Conservation (phyloP, 2,888 invertebrate genomes). For the Junonia oenone region DNA sequence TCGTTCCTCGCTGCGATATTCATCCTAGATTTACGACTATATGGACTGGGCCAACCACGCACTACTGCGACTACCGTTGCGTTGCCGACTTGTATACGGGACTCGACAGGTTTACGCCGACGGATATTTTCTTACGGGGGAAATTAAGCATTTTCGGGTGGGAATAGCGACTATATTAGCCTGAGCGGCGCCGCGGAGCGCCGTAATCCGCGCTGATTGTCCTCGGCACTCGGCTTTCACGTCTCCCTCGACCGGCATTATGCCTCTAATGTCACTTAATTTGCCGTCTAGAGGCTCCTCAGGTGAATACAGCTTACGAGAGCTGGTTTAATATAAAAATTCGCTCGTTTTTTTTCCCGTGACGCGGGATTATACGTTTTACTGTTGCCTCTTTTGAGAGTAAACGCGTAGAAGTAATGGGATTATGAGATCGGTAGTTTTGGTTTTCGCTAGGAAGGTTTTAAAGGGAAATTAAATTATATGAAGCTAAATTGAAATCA, state of each 20-base stretch:
- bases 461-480: conserved; percentile 54
- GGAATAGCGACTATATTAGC: conserved; percentile 28
- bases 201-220: conserved; percentile 35
- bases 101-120: conserved; percentile 21
- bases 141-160: conserved; percentile 23
- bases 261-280: conserved; percentile 77
- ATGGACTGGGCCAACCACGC: conserved; percentile 29
- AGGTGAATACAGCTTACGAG: conserved; percentile 70
- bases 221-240: conserved; percentile 68
- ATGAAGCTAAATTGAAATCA: conserved; percentile 43
- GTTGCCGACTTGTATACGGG: conserved; percentile 33
- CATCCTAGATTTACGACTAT: conserved; percentile 28
- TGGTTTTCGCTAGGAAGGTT: conserved; percentile 45
- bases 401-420: conserved; percentile 72
- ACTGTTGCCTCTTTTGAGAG: conserved; percentile 72
- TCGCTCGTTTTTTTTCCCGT: conserved; percentile 53
- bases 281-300: conserved; percentile 74
- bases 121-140: conserved; percentile 16
- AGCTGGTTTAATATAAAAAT: conserved; percentile 74
- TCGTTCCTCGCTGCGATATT: conserved; percentile 33
- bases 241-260: conserved; percentile 67
- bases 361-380: conserved; percentile 59
- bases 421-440: conserved; percentile 63
- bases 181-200: conserved; percentile 22
- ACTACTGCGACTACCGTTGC: conserved; percentile 44